phyloP scores from a whole-genome alignment of 2,888 invertebrate species.

The Oscheius onirici region DNA sequence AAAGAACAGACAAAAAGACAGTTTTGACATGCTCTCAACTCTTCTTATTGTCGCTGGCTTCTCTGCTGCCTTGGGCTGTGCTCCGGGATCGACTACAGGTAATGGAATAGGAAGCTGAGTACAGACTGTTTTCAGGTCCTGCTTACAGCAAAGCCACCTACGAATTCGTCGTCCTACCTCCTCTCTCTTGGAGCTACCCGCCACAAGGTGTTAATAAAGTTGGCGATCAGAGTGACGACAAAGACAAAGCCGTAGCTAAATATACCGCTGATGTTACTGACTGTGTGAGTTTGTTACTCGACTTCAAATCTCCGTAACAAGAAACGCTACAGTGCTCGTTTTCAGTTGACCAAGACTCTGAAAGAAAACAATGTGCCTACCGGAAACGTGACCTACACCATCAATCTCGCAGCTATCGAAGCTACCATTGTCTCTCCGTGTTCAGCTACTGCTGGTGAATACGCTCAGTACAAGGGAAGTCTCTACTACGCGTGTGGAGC shows the following conservation, averaged over 20 bases:
- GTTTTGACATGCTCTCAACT: neutral
- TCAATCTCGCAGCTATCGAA: neutral
- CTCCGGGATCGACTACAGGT: neutral
- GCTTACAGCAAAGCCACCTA: neutral
- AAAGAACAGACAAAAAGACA: neutral
- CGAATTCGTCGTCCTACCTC: neutral
- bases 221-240: neutral
- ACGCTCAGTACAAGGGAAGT: neutral
- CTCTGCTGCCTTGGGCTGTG: neutral
- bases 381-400: neutral
- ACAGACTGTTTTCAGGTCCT: neutral
- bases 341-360: neutral
- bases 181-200: constrained; percentile 8
- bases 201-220: neutral
- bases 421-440: neutral
- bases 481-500: constrained; percentile 6
- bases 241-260: neutral
- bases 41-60: neutral
- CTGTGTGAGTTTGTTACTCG: neutral
- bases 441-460: neutral
- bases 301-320: neutral
- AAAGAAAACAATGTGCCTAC: neutral
- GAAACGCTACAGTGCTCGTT: no score
- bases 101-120: neutral
- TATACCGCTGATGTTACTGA: neutral